Evolutionary conservation across 2,888 invertebrate genomes (phyloP).

Genomic region (Geotrupes spiniger): DNA sequence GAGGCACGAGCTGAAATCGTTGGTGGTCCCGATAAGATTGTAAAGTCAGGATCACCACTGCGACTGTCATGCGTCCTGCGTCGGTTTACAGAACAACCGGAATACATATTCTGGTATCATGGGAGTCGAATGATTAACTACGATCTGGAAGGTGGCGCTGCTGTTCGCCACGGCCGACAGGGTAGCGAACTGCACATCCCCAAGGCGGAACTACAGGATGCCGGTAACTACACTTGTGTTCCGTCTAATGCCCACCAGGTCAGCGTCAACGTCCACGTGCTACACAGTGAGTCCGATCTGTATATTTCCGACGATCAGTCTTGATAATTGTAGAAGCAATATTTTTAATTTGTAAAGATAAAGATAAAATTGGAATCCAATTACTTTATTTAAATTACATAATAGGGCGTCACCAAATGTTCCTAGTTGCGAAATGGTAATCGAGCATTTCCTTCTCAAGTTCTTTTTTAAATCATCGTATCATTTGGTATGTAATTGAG

Average conservation of each 20-base stretch:
- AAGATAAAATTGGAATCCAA: no score
- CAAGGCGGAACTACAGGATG: conserved; percentile 58
- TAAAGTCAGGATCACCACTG: conserved; percentile 69
- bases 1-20: conserved; percentile 70
- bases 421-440: no score
- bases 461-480: no score
- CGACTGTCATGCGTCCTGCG: conserved; percentile 68
- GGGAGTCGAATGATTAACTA: conserved; percentile 84
- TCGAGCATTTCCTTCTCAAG: no score
- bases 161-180: conserved; percentile 52
- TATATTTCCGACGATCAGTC: no score
- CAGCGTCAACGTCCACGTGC: conserved; percentile 71
- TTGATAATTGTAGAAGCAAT: no score
- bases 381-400: no score
- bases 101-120: conserved; percentile 80
- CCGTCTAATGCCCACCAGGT: conserved; percentile 75
- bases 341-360: no score
- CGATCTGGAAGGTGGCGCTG: conserved; percentile 62
- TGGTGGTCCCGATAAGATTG: conserved; percentile 67
- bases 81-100: conserved; percentile 66
- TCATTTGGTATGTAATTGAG: no score
- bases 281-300: conserved; percentile 57
- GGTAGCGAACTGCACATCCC: conserved; percentile 53
- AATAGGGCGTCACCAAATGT: no score
- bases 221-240: conserved; percentile 80